Evolutionary conservation across 2,888 invertebrate species (phyloP).

Genomic region (Nemurella pictetii): DNA sequence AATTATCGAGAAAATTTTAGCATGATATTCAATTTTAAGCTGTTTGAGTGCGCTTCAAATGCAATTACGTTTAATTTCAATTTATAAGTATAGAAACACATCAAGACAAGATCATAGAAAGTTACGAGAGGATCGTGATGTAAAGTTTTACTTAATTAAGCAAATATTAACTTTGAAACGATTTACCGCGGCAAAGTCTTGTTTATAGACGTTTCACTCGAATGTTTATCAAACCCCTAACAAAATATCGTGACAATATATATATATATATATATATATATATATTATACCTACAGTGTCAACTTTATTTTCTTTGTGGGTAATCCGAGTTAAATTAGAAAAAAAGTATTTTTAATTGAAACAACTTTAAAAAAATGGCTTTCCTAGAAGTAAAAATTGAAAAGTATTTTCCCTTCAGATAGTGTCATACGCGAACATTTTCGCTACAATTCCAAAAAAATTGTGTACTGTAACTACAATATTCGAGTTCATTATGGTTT

Average conservation of each 20-base stretch:
- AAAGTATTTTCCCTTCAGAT: background rate
- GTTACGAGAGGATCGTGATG: background rate
- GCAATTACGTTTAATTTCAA: background rate
- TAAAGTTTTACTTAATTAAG: background rate
- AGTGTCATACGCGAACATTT: background rate
- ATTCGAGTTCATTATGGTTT: background rate
- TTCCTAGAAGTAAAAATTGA: background rate
- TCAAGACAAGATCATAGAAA: background rate
- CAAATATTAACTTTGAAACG: background rate
- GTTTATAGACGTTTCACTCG: background rate
- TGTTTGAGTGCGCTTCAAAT: background rate
- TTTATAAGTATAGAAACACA: background rate
- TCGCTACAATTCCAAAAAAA: background rate
- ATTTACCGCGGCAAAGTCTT: background rate
- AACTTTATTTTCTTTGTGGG: background rate
- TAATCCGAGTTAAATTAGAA: background rate
- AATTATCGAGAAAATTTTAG: background rate
- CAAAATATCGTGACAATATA: background rate
- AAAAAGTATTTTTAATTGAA: background rate
- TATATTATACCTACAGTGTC: background rate
- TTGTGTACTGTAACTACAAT: background rate
- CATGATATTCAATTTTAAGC: background rate
- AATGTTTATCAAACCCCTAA: background rate
- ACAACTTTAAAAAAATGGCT: background rate
- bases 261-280: too few relatives aligned